phyloP scores from a whole-genome alignment of 2,113 vertebrate genomes.

The Bujurquina vittata region DNA sequence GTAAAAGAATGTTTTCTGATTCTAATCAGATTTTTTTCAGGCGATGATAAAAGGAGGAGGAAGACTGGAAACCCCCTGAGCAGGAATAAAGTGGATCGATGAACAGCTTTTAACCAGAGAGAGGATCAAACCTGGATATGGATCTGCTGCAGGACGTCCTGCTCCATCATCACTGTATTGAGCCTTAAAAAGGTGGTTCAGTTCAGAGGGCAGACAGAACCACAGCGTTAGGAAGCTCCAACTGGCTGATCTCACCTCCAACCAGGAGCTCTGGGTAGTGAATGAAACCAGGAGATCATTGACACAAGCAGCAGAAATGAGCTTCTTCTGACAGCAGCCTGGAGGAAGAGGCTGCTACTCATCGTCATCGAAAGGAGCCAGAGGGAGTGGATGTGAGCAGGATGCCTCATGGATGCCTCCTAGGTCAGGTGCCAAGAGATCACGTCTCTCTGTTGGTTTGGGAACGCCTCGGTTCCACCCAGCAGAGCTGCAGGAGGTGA shows the following conservation, averaged over 20 bases:
- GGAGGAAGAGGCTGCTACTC: no score
- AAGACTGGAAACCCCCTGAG: neutral
- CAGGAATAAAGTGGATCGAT: neutral
- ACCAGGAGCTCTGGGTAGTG: no score
- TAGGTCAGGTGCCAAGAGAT: neutral
- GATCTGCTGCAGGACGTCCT: conserved; percentile 14
- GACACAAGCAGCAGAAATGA: no score
- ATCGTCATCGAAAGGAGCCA: neutral
- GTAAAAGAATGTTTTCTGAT: neutral
- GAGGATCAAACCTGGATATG: conserved; percentile 17
- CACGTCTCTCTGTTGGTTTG: neutral
- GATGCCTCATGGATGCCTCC: no score
- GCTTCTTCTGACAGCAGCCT: no score
- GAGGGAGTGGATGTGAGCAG: no score
- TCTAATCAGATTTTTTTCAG: neutral
- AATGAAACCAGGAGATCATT: no score
- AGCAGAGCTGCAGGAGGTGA: neutral
- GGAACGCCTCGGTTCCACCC: neutral
- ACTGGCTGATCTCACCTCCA: no score
- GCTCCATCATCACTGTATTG: neutral
- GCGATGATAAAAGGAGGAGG: neutral
- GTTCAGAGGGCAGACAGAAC: no score
- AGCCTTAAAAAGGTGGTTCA: neutral
- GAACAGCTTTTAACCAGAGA: conserved; percentile 20
- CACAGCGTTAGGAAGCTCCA: no score